Evolutionary conservation across 2,113 vertebrate genomes (phyloP).

Genomic region (Leucopternis melanops): DNA sequence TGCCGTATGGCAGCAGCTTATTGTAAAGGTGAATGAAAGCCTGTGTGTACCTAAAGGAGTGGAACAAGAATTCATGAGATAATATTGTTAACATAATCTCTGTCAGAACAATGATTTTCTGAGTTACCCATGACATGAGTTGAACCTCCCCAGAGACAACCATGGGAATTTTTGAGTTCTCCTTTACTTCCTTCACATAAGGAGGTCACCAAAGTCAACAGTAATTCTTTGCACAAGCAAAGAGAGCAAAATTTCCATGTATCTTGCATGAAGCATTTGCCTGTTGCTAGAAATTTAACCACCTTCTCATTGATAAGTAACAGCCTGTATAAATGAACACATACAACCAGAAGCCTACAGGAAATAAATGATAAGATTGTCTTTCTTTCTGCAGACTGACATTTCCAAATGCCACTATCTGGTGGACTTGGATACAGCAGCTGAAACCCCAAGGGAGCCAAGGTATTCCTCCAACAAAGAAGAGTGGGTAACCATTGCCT

Average conservation of each 20-base stretch:
- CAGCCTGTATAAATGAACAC: neutral
- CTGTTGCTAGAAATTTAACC: neutral
- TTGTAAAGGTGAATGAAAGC: neutral
- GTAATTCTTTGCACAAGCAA: neutral
- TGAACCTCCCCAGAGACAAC: neutral
- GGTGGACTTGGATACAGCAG: slow-evolving; percentile 85
- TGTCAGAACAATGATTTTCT: neutral
- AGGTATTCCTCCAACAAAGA: slow-evolving; percentile 85
- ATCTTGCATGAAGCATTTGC: neutral
- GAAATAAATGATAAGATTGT: neutral
- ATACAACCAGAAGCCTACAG: neutral
- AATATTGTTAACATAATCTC: neutral
- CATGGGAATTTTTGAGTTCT: neutral
- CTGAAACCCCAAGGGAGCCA: slow-evolving; percentile 81
- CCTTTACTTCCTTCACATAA: neutral
- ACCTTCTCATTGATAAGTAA: neutral
- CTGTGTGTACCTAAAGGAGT: neutral
- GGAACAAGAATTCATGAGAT: neutral
- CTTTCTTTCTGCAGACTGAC: slow-evolving; percentile 77
- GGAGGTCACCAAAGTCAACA: neutral
- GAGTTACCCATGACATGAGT: neutral
- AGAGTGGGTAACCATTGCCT: slow-evolving; percentile 86
- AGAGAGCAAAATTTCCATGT: neutral
- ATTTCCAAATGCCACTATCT: slow-evolving; percentile 92
- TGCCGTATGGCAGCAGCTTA: neutral